These are phyloP conservation scores for Podotricha telesiphe DNA, from an alignment of 2,888 invertebrate species.

Conservation along the genomic window DNA sequence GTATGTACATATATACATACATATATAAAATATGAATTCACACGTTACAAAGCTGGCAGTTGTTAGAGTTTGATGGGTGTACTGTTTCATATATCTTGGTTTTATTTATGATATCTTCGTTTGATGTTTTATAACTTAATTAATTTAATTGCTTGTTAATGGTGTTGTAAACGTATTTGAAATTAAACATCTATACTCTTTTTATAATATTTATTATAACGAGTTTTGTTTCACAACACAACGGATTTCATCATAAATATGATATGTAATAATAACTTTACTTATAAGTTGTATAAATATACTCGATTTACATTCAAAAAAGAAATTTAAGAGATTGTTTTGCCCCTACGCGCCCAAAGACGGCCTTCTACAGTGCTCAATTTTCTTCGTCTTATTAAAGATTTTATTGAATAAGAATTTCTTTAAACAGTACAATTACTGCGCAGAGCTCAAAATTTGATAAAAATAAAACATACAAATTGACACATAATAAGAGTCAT, in stretches of 20 bases:
- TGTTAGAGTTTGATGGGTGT: not conserved
- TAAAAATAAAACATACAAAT: not conserved
- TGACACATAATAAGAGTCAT: not conserved
- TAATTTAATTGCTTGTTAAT: slow-evolving; percentile 23
- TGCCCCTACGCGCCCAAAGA: too few species aligned
- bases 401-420: too few species aligned
- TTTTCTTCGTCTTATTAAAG: too few species aligned
- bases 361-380: too few species aligned
- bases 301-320: too few species aligned
- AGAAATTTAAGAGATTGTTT: too few species aligned
- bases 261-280: too few species aligned
- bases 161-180: not conserved
- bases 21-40: not conserved
- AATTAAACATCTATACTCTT: not conserved
- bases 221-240: not conserved
- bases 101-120: slow-evolving; percentile 14
- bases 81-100: slow-evolving; percentile 5
- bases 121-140: slow-evolving; percentile 22
- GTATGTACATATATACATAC: not conserved
- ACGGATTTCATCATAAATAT: not conserved
- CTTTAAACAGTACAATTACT: too few species aligned
- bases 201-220: slow-evolving; percentile 4
- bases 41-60: slow-evolving; percentile 1
- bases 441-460: not conserved
- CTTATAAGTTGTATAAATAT: too few species aligned